Evolutionary conservation across 1,140 invertebrate genomes (phyloP), one percentile per base, ranked within the genome.

Genomic region (Aphelenchoides avenae): DNA sequence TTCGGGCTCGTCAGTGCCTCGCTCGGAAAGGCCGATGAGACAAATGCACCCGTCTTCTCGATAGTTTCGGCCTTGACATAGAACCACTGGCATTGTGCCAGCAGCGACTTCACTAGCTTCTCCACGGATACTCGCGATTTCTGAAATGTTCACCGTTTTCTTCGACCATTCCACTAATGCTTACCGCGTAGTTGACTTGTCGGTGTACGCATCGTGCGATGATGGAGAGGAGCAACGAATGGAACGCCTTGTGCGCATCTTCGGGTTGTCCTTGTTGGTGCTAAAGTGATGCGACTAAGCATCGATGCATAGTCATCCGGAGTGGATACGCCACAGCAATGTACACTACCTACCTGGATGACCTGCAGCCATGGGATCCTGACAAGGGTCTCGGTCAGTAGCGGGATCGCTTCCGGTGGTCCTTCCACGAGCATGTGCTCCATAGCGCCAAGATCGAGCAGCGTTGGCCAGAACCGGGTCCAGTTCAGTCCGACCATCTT

Each of bases 391-490:
- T 67, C 56, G 1, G 47, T 42, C 18, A 66, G 22, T 3, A 66
- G 20, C 30, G 64, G 52, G 2, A 26, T 37, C 27, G 53, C 37
- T 24, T 63, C 62, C 0, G 49, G 56, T 1, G 55, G n/a, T 18
- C 37, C 33, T 27, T 61, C 53, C 13, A 40, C 34, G 5, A 60
- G 9, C 11, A 68, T 15, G n/a, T 55, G 15, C 20, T 66, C 64
- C 52, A 66, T 50, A 2, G 39, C 29, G 2, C 39, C 29, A 5
- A 66, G 15, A 34, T 56, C 65, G n/a, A 68, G 29, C 15, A 66
- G 44, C 4, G 48, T 66, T 37, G 64, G 64, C 64, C 64, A 66
- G 39, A 66, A 68, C 22, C 64, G 34, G 9, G n/a, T 18, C 66
- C 66, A 66, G 40, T 55, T 62, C 24, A 66, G 30, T 29, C 20